A percentile compares a stretch with the other conserved stretches of the same genome.
These are phyloP conservation scores for Aphodius sticticus DNA, from an alignment of 2,888 invertebrate species.

Conservation along the genomic window DNA sequence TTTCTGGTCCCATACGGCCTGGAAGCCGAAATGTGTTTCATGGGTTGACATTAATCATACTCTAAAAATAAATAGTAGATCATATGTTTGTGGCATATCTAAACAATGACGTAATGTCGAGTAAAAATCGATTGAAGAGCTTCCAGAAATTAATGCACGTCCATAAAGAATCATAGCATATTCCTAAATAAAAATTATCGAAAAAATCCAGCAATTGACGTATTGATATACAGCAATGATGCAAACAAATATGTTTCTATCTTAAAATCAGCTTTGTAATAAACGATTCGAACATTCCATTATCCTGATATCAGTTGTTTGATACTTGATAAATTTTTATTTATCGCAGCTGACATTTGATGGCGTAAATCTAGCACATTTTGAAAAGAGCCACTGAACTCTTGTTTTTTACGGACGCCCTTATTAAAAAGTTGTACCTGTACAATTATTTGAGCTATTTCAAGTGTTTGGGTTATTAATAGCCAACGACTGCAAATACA, in stretches of 20 bases:
- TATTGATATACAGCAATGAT: neutral
- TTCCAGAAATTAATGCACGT: neutral
- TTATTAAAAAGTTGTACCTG: neutral
- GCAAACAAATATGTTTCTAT: neutral
- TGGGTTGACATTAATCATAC: neutral
- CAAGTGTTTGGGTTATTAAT: neutral
- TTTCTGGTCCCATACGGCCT: too few relatives aligned
- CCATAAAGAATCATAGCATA: neutral
- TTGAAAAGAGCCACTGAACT: neutral
- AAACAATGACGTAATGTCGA: neutral
- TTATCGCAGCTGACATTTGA: neutral
- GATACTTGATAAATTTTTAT: neutral
- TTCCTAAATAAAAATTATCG: neutral
- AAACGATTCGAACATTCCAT: neutral
- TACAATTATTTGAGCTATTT: neutral
- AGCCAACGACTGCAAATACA: neutral
- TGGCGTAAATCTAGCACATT: neutral
- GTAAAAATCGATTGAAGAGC: neutral
- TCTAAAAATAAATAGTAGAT: neutral
- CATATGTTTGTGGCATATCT: neutral
- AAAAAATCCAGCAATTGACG: neutral
- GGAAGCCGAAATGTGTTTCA: neutral
- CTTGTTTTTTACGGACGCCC: neutral
- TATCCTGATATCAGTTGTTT: neutral
- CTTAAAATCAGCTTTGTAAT: neutral